These are phyloP conservation scores for Rhodeus uyekii DNA, from an alignment of 2,797 vertebrate species.

Conservation along the genomic window DNA sequence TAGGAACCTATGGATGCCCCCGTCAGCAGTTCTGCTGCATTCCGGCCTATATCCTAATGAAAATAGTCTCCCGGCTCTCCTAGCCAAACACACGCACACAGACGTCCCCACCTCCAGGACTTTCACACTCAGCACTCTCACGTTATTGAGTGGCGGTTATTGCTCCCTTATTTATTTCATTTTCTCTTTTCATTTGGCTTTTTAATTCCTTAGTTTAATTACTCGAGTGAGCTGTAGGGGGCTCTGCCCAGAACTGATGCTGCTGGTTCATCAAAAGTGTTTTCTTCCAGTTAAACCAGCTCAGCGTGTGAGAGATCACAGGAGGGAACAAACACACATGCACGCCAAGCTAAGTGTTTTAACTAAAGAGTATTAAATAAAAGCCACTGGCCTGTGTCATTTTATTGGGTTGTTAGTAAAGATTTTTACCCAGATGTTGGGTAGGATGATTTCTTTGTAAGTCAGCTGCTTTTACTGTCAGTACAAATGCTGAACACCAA, in stretches of 20 bases:
- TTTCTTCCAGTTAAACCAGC: conserved; percentile 28
- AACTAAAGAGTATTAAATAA: conserved; percentile 1
- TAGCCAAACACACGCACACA: conserved; percentile 42
- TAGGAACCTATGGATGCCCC: conserved; percentile 41
- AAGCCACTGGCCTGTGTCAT: conserved; percentile 6
- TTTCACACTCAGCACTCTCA: conserved; percentile 31
- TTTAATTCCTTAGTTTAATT: conserved; percentile 58
- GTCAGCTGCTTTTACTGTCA: too few species aligned
- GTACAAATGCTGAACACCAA: too few species aligned
- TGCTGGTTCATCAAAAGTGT: conserved; percentile 55
- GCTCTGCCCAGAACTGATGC: conserved; percentile 41
- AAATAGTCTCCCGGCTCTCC: conserved; percentile 52
- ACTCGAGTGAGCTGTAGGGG: conserved; percentile 48
- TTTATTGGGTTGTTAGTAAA: too few species aligned
- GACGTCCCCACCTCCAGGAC: conserved; percentile 21
- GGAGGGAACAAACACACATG: not conserved
- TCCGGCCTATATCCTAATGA: conserved; percentile 63
- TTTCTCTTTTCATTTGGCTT: conserved; percentile 50
- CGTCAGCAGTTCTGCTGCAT: conserved; percentile 60
- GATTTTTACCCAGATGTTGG: too few species aligned
- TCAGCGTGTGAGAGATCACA: conserved; percentile 15
- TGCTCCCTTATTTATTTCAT: conserved; percentile 51
- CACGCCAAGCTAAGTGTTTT: conserved; percentile 13
- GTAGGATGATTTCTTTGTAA: too few species aligned
- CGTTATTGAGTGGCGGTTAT: conserved; percentile 46